These are phyloP conservation scores for Hyla sarda DNA, from an alignment of 2,113 vertebrate genomes.

Conservation along the genomic window DNA sequence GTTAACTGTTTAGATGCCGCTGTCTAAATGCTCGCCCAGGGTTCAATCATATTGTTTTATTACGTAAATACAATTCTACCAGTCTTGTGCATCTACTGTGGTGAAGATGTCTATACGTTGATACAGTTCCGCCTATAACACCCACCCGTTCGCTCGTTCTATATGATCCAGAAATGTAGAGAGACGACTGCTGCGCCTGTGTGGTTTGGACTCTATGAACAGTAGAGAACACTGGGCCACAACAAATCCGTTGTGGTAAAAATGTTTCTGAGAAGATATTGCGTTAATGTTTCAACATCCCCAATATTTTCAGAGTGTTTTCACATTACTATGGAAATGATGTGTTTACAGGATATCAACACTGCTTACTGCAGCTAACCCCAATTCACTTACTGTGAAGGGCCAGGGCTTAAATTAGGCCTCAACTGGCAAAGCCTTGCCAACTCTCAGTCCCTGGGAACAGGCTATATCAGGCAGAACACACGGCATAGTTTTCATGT, in stretches of 20 bases:
- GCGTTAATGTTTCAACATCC: slow-evolving; percentile 17
- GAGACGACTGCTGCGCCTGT: neutral
- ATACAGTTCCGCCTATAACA: no score
- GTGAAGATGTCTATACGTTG: no score
- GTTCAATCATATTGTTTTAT: no score
- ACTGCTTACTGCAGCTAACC: slow-evolving; percentile 8
- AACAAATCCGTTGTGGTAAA: slow-evolving; percentile 8
- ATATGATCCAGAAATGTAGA: neutral
- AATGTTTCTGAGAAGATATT: slow-evolving; percentile 20
- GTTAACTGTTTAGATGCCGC: no score
- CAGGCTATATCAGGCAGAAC: slow-evolving; percentile 21
- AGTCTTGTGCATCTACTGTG: no score
- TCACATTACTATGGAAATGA: slow-evolving; percentile 24
- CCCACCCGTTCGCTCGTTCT: no score
- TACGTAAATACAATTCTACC: no score
- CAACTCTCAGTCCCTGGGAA: slow-evolving; percentile 31
- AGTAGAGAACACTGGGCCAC: slow-evolving; percentile 7
- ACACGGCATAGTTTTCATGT: neutral
- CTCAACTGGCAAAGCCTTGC: slow-evolving; percentile 15
- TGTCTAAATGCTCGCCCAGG: no score
- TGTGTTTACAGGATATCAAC: slow-evolving; percentile 34
- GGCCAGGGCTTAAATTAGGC: slow-evolving; percentile 35
- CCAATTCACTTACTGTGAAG: slow-evolving; percentile 11
- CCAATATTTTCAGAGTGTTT: slow-evolving; percentile 38
- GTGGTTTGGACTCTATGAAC: neutral